Evolutionary conservation across 2,113 vertebrate species (phyloP).

Genomic region (Penelope pileata): DNA sequence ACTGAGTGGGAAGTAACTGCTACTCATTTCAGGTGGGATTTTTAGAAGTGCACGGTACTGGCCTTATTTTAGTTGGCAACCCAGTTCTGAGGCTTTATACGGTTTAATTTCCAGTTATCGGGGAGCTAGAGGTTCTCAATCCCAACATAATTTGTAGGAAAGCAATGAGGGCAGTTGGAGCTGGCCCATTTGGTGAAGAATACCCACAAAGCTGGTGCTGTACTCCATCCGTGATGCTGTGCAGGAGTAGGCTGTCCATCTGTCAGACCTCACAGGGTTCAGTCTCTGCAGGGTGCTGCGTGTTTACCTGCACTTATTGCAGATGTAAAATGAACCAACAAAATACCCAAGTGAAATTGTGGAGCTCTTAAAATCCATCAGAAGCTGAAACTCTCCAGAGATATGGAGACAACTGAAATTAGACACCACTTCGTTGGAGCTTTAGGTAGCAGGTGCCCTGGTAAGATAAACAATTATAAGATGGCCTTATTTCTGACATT

Average conservation of each 20-base stretch:
- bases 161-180: rapidly evolving
- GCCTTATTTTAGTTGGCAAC: neutral
- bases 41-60: neutral
- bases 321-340: neutral
- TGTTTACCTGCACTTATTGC: neutral
- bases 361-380: neutral
- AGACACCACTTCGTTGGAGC: neutral
- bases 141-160: neutral
- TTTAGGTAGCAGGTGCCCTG: neutral
- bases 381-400: neutral
- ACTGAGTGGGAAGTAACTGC: neutral
- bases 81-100: neutral
- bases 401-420: neutral
- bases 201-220: neutral
- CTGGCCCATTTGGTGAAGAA: neutral
- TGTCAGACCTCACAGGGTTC: neutral
- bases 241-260: neutral
- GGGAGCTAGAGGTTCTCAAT: neutral
- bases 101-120: neutral
- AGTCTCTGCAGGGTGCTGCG: rapidly evolving
- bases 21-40: neutral
- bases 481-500: neutral
- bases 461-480: neutral
- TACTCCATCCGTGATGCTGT: rapidly evolving
- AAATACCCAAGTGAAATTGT: neutral